Evolutionary conservation across 1,140 invertebrate genomes (phyloP).

Genomic region (Drosophila tsacasi): DNA sequence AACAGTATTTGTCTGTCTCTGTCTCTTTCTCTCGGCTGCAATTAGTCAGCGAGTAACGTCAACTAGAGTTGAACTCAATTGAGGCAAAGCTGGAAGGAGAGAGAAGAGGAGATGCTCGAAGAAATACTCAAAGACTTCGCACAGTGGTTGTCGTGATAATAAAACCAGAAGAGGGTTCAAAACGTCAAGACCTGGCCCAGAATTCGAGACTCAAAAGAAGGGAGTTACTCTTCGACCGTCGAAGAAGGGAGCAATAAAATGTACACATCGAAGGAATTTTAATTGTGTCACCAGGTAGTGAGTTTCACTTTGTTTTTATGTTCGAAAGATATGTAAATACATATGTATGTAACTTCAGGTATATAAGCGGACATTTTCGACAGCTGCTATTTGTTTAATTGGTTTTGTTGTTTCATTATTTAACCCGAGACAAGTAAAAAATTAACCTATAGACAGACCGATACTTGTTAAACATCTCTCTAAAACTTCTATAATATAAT

Average conservation of each 20-base stretch:
- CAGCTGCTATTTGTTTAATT: conserved; percentile 25
- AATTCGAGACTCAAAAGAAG: not conserved
- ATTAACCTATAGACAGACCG: not conserved
- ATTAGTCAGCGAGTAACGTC: conserved; percentile 52
- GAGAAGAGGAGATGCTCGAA: not conserved
- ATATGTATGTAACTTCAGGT: conserved; percentile 13
- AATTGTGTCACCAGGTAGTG: conserved; percentile 17
- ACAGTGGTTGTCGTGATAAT: conserved; percentile 33
- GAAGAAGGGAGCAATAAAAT: conserved; percentile 18
- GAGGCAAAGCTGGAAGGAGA: conserved; percentile 15
- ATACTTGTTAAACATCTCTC: not conserved
- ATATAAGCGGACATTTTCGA: conserved; percentile 6
- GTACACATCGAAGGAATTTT: conserved; percentile 1
- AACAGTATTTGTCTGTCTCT: conserved; percentile 32
- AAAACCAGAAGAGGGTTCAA: not conserved
- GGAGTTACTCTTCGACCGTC: not conserved
- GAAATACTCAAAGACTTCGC: conserved; percentile 16
- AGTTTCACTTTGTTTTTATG: not conserved
- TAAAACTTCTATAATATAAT: too few relatives aligned
- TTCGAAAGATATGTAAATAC: not conserved
- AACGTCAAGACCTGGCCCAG: not conserved
- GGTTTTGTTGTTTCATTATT: not conserved
- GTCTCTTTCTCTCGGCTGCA: conserved; percentile 26
- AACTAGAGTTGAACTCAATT: conserved; percentile 61
- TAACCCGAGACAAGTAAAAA: not conserved